Percentiles rank a stretch among this genome's conserved stretches.
These are phyloP conservation scores for Polydrusus tereticollis DNA, from an alignment of 2,888 invertebrate species.

Conservation along the genomic window DNA sequence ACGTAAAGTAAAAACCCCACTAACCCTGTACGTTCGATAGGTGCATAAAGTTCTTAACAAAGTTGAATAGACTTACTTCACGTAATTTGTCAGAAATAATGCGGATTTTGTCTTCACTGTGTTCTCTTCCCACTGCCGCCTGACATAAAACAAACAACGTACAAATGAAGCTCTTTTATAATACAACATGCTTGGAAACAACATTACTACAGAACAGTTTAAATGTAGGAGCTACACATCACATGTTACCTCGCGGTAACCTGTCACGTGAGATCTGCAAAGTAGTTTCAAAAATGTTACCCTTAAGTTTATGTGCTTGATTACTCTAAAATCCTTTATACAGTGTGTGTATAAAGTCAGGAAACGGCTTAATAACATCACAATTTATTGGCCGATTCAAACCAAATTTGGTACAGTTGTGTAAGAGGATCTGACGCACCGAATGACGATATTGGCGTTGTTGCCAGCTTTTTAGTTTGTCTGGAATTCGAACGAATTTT, in stretches of 20 bases:
- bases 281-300: neutral
- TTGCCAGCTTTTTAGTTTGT: too few relatives aligned
- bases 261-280: neutral
- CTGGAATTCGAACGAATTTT: too few relatives aligned
- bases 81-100: conserved; percentile 79
- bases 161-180: conserved; percentile 29
- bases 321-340: too few relatives aligned
- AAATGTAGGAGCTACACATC: neutral
- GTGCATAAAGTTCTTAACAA: conserved; percentile 32
- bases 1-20: neutral
- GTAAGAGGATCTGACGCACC: too few relatives aligned
- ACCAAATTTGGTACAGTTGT: too few relatives aligned
- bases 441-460: too few relatives aligned
- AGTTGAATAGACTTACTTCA: conserved; percentile 73
- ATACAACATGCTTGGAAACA: conserved; percentile 34
- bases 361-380: too few relatives aligned
- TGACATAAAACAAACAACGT: conserved; percentile 64
- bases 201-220: conserved; percentile 5
- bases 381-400: too few relatives aligned
- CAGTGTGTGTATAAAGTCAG: too few relatives aligned
- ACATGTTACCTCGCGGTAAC: neutral
- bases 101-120: conserved; percentile 82
- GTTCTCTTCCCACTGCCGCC: conserved; percentile 80
- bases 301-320: neutral
- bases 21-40: neutral